Evolutionary conservation across 1,140 invertebrate species (phyloP).

Genomic region (Eumaeus atala): DNA sequence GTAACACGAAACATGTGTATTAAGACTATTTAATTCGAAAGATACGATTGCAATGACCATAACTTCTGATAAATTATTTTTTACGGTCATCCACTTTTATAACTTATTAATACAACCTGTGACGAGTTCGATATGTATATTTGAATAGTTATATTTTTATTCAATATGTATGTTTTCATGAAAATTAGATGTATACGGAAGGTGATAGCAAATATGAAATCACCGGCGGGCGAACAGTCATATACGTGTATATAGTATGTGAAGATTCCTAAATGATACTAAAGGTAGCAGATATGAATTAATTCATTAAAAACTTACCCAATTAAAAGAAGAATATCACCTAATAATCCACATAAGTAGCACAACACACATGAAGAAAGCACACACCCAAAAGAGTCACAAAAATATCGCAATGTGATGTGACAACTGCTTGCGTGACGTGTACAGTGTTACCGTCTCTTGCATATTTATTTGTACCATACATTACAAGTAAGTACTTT

Average conservation of each 20-base stretch:
- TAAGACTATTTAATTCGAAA: conserved; percentile 11
- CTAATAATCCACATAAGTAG: conserved; percentile 74
- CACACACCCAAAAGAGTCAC: conserved; percentile 72
- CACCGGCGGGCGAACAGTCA: conserved; percentile 47
- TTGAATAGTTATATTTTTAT: not conserved
- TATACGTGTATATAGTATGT: not conserved
- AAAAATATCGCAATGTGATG: conserved; percentile 72
- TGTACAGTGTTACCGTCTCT: conserved; percentile 52
- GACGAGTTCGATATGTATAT: not conserved
- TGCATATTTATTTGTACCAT: conserved; percentile 15
- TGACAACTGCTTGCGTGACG: conserved; percentile 69
- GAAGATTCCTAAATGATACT: not conserved
- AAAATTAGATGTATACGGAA: conserved; percentile 39
- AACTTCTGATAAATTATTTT: conserved; percentile 6
- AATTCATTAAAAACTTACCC: conserved; percentile 46
- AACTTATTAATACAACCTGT: not conserved
- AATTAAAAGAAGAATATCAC: conserved; percentile 68
- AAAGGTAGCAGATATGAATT: not conserved
- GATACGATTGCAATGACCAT: not conserved
- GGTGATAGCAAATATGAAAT: conserved; percentile 49
- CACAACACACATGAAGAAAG: conserved; percentile 72
- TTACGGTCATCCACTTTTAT: not conserved
- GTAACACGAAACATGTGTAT: conserved; percentile 39
- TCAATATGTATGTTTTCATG: conserved; percentile 31
- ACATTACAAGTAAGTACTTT: too few relatives aligned